Evolutionary conservation across 2,113 vertebrate species (phyloP).

Genomic region (Parotia lawesii): DNA sequence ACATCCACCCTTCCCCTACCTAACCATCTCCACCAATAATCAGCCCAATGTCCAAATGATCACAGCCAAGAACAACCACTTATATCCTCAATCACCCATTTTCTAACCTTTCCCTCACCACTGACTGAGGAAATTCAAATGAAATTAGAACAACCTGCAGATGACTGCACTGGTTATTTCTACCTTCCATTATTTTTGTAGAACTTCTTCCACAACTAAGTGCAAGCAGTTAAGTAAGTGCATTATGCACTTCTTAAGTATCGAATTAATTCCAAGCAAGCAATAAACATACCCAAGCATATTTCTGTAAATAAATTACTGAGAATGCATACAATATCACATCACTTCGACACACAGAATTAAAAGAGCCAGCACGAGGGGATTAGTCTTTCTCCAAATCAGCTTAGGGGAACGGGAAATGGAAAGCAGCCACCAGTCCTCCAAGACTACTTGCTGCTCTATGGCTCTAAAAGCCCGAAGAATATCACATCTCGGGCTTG

Average conservation of each 20-base stretch:
- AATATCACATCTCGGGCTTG: background rate
- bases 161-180: background rate
- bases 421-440: background rate
- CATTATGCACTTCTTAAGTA: background rate
- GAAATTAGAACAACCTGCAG: background rate
- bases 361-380: background rate
- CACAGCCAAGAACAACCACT: background rate
- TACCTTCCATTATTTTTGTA: background rate
- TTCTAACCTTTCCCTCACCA: background rate
- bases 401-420: background rate
- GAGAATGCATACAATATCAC: background rate
- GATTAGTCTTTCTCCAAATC: background rate
- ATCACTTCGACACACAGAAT: background rate
- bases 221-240: background rate
- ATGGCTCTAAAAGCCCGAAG: background rate
- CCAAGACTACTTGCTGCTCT: background rate
- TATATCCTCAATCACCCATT: background rate
- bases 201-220: background rate
- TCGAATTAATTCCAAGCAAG: background rate
- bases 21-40: background rate
- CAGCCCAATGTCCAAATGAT: background rate
- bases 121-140: background rate
- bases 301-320: background rate
- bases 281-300: background rate
- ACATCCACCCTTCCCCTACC: background rate